Evolutionary conservation across 2,888 invertebrate species (phyloP).

Genomic region (Zygaena filipendulae): DNA sequence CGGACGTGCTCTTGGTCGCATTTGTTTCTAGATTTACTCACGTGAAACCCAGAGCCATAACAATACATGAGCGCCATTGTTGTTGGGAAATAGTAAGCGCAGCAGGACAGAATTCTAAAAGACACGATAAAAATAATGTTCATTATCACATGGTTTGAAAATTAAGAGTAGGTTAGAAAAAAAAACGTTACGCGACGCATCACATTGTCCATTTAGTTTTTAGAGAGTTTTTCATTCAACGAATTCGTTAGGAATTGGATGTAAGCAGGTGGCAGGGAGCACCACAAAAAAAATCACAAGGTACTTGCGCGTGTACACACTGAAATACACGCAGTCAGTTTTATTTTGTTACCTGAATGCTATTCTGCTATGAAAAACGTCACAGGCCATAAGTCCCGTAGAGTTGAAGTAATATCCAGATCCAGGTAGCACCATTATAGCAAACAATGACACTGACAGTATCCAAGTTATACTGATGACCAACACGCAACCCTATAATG

Average conservation of each 20-base stretch:
- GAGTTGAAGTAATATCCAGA: conserved; percentile 91
- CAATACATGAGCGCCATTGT: conserved; percentile 94
- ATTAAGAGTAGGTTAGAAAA: too few species aligned
- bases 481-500: conserved; percentile 83
- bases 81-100: conserved; percentile 90
- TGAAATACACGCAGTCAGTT: too few species aligned
- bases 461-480: conserved; percentile 89
- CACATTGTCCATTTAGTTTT: too few species aligned
- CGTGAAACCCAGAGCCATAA: conserved; percentile 90
- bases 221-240: too few species aligned
- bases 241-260: too few species aligned
- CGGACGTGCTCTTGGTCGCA: conserved; percentile 43
- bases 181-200: too few species aligned
- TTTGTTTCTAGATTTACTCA: conserved; percentile 81
- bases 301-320: too few species aligned
- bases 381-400: conserved; percentile 87
- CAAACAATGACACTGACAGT: conserved; percentile 84
- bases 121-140: too few species aligned
- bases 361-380: conserved; percentile 85
- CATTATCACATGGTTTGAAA: too few species aligned
- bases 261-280: too few species aligned
- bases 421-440: conserved; percentile 82
- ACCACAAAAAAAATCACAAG: too few species aligned
- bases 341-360: conserved; percentile 69
- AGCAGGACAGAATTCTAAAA: conserved; percentile 82